Conservation (phyloP, 2,113 vertebrate genomes). For the Bufo gargarizans region DNA sequence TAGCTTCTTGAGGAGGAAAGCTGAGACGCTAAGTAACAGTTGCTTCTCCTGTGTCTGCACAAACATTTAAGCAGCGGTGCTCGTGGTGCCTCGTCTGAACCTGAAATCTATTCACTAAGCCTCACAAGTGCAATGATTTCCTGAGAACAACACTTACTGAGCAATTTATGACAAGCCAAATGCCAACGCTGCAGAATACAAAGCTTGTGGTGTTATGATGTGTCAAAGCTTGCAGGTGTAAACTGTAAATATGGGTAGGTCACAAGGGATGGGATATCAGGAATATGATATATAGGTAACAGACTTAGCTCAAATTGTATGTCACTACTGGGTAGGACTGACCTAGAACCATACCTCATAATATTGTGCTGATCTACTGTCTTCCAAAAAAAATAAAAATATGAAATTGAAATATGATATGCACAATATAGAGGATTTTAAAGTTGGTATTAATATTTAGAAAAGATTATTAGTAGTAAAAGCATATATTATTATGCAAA, state of each 20-base stretch:
- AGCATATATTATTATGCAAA: no score
- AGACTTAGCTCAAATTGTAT: constrained; percentile 30
- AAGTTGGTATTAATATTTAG: not conserved
- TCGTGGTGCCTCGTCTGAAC: not conserved
- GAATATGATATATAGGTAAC: constrained; percentile 31
- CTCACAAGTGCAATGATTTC: constrained; percentile 30
- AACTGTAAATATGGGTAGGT: constrained; percentile 40
- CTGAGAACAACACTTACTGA: constrained; percentile 8
- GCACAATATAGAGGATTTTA: not conserved
- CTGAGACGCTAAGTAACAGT: not conserved
- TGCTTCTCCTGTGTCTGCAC: not conserved
- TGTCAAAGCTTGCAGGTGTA: constrained; percentile 26
- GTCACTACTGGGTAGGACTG: constrained; percentile 1
- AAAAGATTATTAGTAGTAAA: no score
- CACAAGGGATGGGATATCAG: constrained; percentile 12
- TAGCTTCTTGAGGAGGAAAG: not conserved
- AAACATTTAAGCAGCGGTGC: not conserved
- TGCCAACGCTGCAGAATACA: constrained; percentile 31
- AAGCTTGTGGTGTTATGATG: constrained; percentile 8
- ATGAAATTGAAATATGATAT: not conserved
- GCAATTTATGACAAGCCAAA: constrained; percentile 33
- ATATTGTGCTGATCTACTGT: constrained; percentile 11
- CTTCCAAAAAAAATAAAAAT: not conserved
- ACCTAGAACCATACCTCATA: constrained; percentile 1
- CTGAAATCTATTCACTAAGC: constrained; percentile 24